These are phyloP conservation scores for Rhynchomys soricoides DNA, from an alignment of 2,113 vertebrate genomes.

Conservation along the genomic window DNA sequence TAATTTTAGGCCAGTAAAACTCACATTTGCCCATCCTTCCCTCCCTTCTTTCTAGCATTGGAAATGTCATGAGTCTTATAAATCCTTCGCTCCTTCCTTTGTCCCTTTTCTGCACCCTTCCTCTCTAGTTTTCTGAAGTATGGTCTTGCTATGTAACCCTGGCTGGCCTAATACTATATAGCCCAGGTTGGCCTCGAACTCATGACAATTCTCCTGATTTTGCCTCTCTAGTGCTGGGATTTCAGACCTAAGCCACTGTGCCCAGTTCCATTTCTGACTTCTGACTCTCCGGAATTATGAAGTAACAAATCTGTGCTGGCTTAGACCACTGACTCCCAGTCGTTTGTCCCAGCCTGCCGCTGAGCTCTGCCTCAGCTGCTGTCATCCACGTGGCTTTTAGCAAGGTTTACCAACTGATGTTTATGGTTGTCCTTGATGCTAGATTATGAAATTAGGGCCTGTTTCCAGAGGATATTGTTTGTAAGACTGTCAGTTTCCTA, in stretches of 20 bases:
- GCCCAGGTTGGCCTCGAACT: neutral
- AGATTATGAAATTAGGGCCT: slow-evolving; percentile 13
- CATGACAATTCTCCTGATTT: neutral
- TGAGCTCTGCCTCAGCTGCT: neutral
- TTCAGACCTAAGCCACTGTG: neutral
- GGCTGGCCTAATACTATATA: neutral
- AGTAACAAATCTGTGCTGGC: neutral
- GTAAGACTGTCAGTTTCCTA: slow-evolving; percentile 18
- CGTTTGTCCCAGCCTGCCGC: neutral
- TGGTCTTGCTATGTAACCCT: neutral
- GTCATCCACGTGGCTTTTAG: neutral
- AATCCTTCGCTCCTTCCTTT: neutral
- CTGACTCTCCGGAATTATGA: slow-evolving; percentile 1
- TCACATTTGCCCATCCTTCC: neutral
- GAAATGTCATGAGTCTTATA: neutral
- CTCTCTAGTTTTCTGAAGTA: neutral
- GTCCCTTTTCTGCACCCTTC: neutral
- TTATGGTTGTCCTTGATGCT: neutral
- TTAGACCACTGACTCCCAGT: neutral
- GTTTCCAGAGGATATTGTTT: slow-evolving; percentile 34
- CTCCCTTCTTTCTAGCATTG: neutral
- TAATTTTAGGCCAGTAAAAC: neutral
- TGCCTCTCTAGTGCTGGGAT: neutral
- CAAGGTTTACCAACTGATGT: neutral
- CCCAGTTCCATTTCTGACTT: neutral